Evolutionary conservation across 2,888 invertebrate species (phyloP), one percentile per base, ranked within the genome.

Genomic region (Coelinius sp.): DNA sequence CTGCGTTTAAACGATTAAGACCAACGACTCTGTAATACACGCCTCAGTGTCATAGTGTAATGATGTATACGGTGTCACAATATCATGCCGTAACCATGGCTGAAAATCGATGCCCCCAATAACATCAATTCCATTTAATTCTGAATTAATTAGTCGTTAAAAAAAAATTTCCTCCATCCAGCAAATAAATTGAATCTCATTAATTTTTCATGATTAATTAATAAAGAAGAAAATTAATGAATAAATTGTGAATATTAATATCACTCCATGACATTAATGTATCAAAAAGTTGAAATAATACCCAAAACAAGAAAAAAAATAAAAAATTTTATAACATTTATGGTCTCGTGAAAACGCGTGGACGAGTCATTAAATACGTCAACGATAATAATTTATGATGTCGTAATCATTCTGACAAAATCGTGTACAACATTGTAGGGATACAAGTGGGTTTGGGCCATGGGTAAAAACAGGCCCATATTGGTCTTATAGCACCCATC

Each of bases 341-440:
- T 6, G 8, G 20, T 6, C 46, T 4, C 22, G 68, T 63, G 62
- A 64, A 65, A 73, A 44, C 38, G 76, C 75, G 77, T 77, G 75
- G 67, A 75, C 68, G 70, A 74, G 72, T 70, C 73, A 69, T 74
- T 75, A 75, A 76, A 75, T 70, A 74, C 70, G 73, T 69, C 41
- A 75, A 73, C 74, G 74, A 73, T 52, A 76, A 77, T 84, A 84
- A 86, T 86, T 86, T 86, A 86, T 76, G 83, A 79, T 80, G 75
- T 78, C 78, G 81, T 83, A 83, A 85, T 83, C 77, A 78, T 83
- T 81, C 82, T 84, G 84, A 85, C 84, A 85, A 86, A n/a, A 86
- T 84, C 82, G 82, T 82, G 83, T 83, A 83, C 84, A 86, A 44
- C 85, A 85, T 82, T 85, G 84, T 84, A 81, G 53, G 69, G 67